Conservation (phyloP, 2,113 vertebrate genomes). For the Cathartes aura region DNA sequence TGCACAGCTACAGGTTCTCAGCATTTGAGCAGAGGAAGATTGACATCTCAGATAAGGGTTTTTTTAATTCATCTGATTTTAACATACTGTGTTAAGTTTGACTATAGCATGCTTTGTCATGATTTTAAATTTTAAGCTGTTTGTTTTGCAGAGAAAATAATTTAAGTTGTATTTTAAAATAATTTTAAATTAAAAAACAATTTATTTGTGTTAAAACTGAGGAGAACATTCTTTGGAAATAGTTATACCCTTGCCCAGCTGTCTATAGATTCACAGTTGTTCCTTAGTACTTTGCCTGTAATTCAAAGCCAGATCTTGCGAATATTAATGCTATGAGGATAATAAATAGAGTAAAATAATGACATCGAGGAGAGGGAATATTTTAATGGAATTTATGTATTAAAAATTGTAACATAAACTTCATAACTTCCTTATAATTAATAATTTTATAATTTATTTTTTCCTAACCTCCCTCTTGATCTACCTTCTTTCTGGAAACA, state of each 20-base stretch:
- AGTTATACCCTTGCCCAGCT: not conserved
- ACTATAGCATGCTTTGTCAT: not conserved
- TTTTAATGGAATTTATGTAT: not conserved
- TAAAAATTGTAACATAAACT: not conserved
- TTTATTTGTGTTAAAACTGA: not conserved
- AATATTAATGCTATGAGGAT: not conserved
- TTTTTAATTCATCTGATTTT: not conserved
- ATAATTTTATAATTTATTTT: not conserved
- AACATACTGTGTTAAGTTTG: not conserved
- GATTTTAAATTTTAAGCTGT: not conserved
- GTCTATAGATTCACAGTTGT: not conserved
- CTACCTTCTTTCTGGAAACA: not conserved
- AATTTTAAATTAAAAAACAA: not conserved
- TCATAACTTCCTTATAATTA: not conserved
- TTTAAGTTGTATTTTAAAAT: not conserved
- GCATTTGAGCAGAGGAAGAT: not conserved
- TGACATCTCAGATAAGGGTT: not conserved
- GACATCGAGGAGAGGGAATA: not conserved
- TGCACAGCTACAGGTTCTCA: not conserved
- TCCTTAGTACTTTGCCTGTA: not conserved
- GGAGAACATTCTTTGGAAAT: not conserved
- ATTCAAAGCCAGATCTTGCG: not conserved
- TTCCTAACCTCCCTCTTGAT: not conserved
- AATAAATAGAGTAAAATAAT: not conserved
- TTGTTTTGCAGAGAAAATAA: not conserved